Conservation (phyloP, 37 sponge, comb jelly and placozoan genomes). For the Eunapius fragilis region DNA sequence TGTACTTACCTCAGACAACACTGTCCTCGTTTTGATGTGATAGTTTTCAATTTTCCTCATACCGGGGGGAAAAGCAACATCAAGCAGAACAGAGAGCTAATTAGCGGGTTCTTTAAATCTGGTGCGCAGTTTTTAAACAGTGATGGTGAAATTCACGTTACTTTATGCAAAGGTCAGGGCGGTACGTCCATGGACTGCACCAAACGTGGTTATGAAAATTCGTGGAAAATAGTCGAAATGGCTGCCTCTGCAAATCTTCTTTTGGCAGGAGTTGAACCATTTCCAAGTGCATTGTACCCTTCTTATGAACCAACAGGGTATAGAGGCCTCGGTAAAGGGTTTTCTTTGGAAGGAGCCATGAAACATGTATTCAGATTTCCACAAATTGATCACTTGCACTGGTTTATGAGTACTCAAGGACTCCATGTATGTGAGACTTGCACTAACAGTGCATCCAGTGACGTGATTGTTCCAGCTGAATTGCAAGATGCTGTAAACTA, state of each 20-base stretch:
- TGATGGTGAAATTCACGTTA: slow-evolving; percentile 50
- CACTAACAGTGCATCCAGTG: background rate
- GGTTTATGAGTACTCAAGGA: background rate
- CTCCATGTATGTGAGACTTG: background rate
- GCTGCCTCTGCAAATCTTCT: slow-evolving; percentile 73
- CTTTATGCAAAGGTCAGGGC: slow-evolving; percentile 83
- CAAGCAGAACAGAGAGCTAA: slow-evolving; percentile 54
- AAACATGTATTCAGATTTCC: slow-evolving; percentile 63
- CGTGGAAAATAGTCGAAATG: slow-evolving; percentile 83
- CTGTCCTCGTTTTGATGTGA: slow-evolving; percentile 12
- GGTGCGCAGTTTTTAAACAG: slow-evolving; percentile 26
- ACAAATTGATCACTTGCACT: background rate
- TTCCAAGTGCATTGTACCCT: slow-evolving; percentile 28
- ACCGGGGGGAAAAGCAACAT: slow-evolving; percentile 85
- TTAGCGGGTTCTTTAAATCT: slow-evolving; percentile 54
- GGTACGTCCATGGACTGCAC: slow-evolving; percentile 72
- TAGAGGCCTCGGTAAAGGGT: slow-evolving; percentile 61
- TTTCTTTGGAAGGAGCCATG: slow-evolving; percentile 51
- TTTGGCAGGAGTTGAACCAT: slow-evolving; percentile 46
- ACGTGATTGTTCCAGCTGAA: background rate
- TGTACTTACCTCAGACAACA: slow-evolving; percentile 5
- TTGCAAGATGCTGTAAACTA: background rate
- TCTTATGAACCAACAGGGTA: slow-evolving; percentile 76
- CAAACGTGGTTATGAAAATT: slow-evolving; percentile 68
- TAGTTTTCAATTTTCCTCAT: slow-evolving; percentile 91